A percentile compares a stretch with the other conserved stretches of the same genome.
phyloP scores from a whole-genome alignment of 1,140 invertebrate genomes.

The Drosophila rhopaloa region DNA sequence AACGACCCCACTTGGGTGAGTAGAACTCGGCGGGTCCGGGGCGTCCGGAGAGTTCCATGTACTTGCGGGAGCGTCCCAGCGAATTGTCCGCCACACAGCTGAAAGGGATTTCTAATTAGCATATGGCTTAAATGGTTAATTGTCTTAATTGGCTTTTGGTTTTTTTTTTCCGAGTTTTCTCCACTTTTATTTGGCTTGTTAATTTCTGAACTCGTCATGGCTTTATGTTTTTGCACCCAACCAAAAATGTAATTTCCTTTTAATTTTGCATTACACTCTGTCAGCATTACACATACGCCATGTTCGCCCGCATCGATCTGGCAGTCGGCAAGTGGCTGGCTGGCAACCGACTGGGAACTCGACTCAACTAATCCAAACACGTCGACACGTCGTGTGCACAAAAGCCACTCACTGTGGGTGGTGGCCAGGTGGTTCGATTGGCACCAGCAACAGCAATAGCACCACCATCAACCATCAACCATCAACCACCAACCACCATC shows the following conservation, averaged over 20 bases:
- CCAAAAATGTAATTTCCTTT: conserved; percentile 58
- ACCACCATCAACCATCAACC: no score
- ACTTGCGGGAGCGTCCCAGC: conserved; percentile 88
- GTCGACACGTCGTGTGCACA: conserved; percentile 66
- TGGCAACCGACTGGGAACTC: conserved; percentile 31
- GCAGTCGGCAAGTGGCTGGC: conserved; percentile 37
- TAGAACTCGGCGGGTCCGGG: conserved; percentile 88
- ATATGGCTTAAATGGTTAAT: conserved; percentile 34
- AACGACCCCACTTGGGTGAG: conserved; percentile 87
- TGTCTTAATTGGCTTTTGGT: conserved; percentile 42
- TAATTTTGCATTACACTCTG: conserved; percentile 57
- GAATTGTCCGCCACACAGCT: conserved; percentile 90
- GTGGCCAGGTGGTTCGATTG: conserved; percentile 27
- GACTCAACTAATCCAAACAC: conserved; percentile 71
- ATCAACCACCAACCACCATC: neutral
- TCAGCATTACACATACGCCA: conserved; percentile 56
- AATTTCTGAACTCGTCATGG: conserved; percentile 29
- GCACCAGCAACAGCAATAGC: neutral
- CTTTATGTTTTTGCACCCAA: conserved; percentile 13
- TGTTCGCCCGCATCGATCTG: conserved; percentile 40
- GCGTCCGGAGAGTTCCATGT: conserved; percentile 88
- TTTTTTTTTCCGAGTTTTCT: conserved; percentile 8
- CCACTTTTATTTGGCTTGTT: conserved; percentile 7
- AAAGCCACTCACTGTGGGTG: conserved; percentile 65
- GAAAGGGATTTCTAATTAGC: conserved; percentile 48